Evolutionary conservation across 2,888 invertebrate genomes (phyloP).

Genomic region (Hedya salicella): DNA sequence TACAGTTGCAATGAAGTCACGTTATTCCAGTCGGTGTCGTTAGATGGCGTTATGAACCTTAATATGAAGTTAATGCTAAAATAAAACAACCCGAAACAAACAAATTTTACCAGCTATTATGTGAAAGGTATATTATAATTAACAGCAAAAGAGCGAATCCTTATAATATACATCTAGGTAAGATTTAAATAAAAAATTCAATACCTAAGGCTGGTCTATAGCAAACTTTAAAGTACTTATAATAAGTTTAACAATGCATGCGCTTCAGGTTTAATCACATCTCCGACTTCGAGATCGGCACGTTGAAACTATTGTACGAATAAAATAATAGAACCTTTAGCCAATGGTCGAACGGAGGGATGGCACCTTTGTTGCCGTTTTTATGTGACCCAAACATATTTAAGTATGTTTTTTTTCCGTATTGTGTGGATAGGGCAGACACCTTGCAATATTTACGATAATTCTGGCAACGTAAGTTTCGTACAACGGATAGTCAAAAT

Average conservation of each 20-base stretch:
- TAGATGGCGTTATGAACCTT: constrained; percentile 53
- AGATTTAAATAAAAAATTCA: too few relatives aligned
- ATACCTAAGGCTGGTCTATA: too few relatives aligned
- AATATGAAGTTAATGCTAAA: not conserved
- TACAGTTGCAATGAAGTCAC: constrained; percentile 37
- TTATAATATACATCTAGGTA: too few relatives aligned
- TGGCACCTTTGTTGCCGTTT: constrained; percentile 37
- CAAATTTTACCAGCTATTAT: too few relatives aligned
- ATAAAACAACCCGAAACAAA: too few relatives aligned
- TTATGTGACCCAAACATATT: constrained; percentile 40
- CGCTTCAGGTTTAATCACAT: constrained; percentile 16
- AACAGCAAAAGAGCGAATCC: too few relatives aligned
- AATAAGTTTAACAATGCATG: not conserved
- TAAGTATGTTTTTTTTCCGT: constrained; percentile 31
- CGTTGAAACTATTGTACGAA: constrained; percentile 5
- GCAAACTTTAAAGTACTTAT: too few relatives aligned
- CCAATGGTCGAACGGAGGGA: constrained; percentile 29
- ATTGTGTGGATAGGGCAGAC: constrained; percentile 16
- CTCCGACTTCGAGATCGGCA: constrained; percentile 3
- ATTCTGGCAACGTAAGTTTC: constrained; percentile 26
- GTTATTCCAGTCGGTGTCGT: constrained; percentile 45
- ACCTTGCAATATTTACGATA: constrained; percentile 35
- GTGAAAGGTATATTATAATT: too few relatives aligned
- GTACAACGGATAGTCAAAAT: not conserved
- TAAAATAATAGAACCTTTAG: constrained; percentile 33